Evolutionary conservation across 2,888 invertebrate genomes (phyloP).

Genomic region (Balanococcus diminutus): DNA sequence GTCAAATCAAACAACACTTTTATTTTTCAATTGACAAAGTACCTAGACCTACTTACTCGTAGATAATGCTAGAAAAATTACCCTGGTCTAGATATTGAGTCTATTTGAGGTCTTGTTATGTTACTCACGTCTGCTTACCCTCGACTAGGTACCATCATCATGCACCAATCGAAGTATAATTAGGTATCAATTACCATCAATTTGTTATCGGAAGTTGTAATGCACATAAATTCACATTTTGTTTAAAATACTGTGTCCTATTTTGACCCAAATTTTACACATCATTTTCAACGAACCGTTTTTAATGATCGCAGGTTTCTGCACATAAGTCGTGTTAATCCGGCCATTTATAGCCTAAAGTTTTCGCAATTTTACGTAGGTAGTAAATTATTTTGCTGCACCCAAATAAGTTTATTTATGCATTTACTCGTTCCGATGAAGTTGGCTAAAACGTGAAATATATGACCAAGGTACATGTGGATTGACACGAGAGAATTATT

Average conservation of each 20-base stretch:
- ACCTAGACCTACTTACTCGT: too few relatives aligned
- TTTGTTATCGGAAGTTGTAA: neutral
- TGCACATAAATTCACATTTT: neutral
- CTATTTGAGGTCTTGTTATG: too few relatives aligned
- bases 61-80: too few relatives aligned
- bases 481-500: too few relatives aligned
- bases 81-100: too few relatives aligned
- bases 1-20: too few relatives aligned
- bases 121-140: too few relatives aligned
- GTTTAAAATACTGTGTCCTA: neutral
- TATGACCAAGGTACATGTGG: neutral
- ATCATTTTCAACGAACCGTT: neutral
- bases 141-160: too few relatives aligned
- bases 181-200: neutral
- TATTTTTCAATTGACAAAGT: too few relatives aligned
- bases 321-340: neutral
- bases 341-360: neutral
- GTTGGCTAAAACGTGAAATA: too few relatives aligned
- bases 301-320: conserved; percentile 1
- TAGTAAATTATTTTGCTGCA: neutral
- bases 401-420: neutral
- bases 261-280: conserved; percentile 15
- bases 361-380: neutral
- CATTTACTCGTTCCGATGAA: neutral
- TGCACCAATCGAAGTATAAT: neutral